Evolutionary conservation across 2,888 invertebrate genomes (phyloP).

Genomic region (Caenorhabditis sp.): DNA sequence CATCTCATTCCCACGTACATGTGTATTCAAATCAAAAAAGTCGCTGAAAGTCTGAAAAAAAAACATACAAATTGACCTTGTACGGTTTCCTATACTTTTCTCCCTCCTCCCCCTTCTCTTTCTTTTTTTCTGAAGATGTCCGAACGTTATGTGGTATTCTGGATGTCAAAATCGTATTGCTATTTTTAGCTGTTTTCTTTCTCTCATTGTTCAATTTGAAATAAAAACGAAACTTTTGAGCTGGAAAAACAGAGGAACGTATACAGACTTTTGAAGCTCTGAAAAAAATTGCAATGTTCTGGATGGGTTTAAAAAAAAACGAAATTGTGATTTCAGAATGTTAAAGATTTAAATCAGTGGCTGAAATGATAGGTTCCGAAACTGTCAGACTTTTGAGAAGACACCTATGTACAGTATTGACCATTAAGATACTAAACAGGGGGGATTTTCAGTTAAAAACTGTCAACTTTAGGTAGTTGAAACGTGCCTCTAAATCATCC

Average conservation of each 20-base stretch:
- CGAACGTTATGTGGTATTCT: neutral
- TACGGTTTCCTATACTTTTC: slow-evolving; percentile 29
- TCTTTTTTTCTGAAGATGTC: slow-evolving; percentile 8
- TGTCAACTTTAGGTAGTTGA: too few species aligned
- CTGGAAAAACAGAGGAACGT: too few species aligned
- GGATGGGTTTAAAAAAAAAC: too few species aligned
- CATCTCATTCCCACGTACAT: slow-evolving; percentile 59
- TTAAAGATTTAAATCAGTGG: too few species aligned
- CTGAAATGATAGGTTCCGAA: too few species aligned
- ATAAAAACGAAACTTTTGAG: slow-evolving; percentile 5
- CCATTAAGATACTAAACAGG: too few species aligned
- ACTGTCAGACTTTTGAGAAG: too few species aligned
- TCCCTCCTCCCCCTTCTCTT: neutral
- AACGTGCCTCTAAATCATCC: too few species aligned
- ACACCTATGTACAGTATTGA: too few species aligned
- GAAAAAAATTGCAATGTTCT: too few species aligned
- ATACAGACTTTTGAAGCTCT: neutral
- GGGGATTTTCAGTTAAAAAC: too few species aligned
- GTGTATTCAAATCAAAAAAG: slow-evolving; percentile 42
- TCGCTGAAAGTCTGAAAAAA: neutral
- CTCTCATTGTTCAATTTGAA: neutral
- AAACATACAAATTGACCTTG: slow-evolving; percentile 31
- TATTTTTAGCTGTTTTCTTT: slow-evolving; percentile 41
- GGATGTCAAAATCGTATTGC: slow-evolving; percentile 52
- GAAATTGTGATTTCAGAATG: too few species aligned